These are phyloP conservation scores for Latrodectus hesperus DNA, from an alignment of 2,888 invertebrate species.

Conservation along the genomic window DNA sequence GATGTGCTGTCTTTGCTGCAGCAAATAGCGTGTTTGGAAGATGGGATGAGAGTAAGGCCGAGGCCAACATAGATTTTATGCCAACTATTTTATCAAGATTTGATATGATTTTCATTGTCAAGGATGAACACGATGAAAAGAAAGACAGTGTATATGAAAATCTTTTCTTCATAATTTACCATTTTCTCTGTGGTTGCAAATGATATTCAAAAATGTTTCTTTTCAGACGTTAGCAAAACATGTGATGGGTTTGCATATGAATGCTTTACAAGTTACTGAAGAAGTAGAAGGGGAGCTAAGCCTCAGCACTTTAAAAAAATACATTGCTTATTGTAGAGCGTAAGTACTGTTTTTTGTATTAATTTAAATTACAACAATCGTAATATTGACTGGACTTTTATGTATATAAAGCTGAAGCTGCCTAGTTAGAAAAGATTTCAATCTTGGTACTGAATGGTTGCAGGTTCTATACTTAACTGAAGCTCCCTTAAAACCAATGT, in stretches of 20 bases:
- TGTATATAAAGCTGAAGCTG: too few relatives aligned
- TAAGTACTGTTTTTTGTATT: slow-evolving; percentile 75
- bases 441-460: too few relatives aligned
- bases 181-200: not conserved
- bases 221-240: slow-evolving; percentile 91
- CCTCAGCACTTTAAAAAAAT: slow-evolving; percentile 89
- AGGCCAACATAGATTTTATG: slow-evolving; percentile 99
- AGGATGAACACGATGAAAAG: slow-evolving; percentile 93
- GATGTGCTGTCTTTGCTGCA: slow-evolving; percentile 99
- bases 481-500: too few relatives aligned
- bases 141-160: slow-evolving; percentile 86
- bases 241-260: slow-evolving; percentile 96
- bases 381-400: too few relatives aligned
- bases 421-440: too few relatives aligned
- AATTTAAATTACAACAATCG: too few relatives aligned
- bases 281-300: slow-evolving; percentile 88
- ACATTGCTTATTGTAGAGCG: slow-evolving; percentile 90
- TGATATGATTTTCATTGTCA: slow-evolving; percentile 99
- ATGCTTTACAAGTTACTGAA: slow-evolving; percentile 81
- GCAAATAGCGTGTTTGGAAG: slow-evolving; percentile 98
- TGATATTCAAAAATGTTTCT: slow-evolving; percentile 29
- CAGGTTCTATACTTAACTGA: too few relatives aligned
- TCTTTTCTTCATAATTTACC: not conserved
- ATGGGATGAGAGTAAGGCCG: slow-evolving; percentile 99
- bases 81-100: slow-evolving; percentile 99